Base-by-base conservation (phyloP, 2,888 invertebrate species). In the Cerceris ruficornis region DNA sequence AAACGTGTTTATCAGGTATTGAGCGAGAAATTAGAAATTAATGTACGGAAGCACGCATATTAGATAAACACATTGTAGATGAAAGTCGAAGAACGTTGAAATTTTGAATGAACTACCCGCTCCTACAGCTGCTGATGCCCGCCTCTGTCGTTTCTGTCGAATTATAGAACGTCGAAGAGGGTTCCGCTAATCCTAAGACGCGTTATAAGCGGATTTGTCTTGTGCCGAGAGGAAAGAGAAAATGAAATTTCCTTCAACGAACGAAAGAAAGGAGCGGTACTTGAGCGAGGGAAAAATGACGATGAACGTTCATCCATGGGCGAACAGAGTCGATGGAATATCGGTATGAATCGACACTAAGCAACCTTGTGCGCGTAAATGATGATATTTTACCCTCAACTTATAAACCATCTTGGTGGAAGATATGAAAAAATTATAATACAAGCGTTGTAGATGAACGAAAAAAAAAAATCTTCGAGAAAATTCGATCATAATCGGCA, bases 171-270 rank as follows among this genome's bases (percentile, higher is more conserved):
- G 69, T 61, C 66, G 75, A 80, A 75, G 83, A 69, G 68, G 66
- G 67, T 66, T 74, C 69, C 73, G 55, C 64, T 83, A 81, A 85
- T 85, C 81, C 83, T 79, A 75, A 85, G 83, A 82, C 62, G 86
- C 77, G 80, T 77, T 65, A 81, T 81, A 81, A 86, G 77, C 81
- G 77, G 86, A 86, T 84, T 81, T 77, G 49, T 59, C 49, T 69
- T 54, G 73, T 49, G 66, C 28, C 68, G 57, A 60, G 57, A 69
- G 69, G 61, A 84, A 78, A 81, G 72, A 82, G 72, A 75, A 77
- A 81, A 83, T 39, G 49, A 55, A 66, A 66, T 67, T 75, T 66
- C 61, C 61, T 17, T 42, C 60, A 17, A 8, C 8, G 17, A 4
- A 50, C 13, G 0, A n/a, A 6, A 6, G 39, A 13, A 13, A 46